Evolutionary conservation across 2,113 vertebrate species (phyloP), one percentile per base, ranked within the genome.

Genomic region (Emydocephalus ijimae): DNA sequence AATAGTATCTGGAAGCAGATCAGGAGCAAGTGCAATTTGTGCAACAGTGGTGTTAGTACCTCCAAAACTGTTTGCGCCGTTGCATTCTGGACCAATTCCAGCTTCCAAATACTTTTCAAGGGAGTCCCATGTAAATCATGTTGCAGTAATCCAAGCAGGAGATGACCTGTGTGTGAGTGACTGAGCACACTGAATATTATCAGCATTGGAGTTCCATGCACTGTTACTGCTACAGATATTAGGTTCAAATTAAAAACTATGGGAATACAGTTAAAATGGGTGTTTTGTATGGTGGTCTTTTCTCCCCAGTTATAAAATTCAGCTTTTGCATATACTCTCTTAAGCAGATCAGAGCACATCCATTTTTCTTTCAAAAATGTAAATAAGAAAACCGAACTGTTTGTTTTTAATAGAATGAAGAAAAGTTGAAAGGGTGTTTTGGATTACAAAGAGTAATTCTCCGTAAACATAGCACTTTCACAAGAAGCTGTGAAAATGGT

Each of bases 301-400:
- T 69, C 11, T 11, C 91, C 92, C 26, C 29, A 50, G 59, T 14
- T n/a, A 34, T 91, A 87, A 54, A 9, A 21, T 94, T 92, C 24
- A 90, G 6, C 61, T 91, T 90, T 48, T 29, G n/a, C 91, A 61
- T 87, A 92, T 95, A 94, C 15, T 93, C 50, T 45, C 4, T 87
- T 85, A 93, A 26, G 88, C 34, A 89, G n/a, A 94, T 92, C 12
- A 88, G 52, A 87, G 91, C 24, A 93, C 50, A 94, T 90, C 91
- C 2, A 3, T 57, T 92, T 94, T 29, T 69, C 39, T 85, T 85
- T 55, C 20, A 56, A 39, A n/a, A 92, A 90, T 64, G 18, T 90
- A 92, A 92, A 85, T 55, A 91, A 89, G 12, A 90, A 64, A 91
- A 93, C 94, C 89, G 39, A 91, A 92, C 94, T 93, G 93, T 24